These are phyloP conservation scores for Ceyx erithaca DNA, from an alignment of 2,797 vertebrate species.

Conservation along the genomic window DNA sequence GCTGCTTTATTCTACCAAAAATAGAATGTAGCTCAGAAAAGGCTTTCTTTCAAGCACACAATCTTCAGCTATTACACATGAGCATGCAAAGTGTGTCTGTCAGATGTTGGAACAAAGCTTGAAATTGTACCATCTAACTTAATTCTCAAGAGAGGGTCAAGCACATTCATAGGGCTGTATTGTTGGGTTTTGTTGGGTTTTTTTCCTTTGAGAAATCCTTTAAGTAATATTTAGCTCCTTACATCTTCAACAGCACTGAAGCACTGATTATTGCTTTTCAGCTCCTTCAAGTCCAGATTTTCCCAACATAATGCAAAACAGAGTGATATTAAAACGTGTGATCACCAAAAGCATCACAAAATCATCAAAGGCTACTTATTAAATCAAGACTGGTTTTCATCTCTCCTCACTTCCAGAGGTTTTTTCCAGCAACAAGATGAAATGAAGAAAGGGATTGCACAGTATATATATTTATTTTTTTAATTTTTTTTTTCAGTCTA, in stretches of 20 bases:
- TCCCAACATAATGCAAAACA: constrained; percentile 28
- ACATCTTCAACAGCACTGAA: constrained; percentile 46
- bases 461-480: neutral
- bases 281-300: constrained; percentile 46
- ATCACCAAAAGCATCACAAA: constrained; percentile 35
- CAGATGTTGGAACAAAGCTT: constrained; percentile 72
- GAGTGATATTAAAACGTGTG: constrained; percentile 1
- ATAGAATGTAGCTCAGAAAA: constrained; percentile 60
- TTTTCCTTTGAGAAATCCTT: constrained; percentile 39
- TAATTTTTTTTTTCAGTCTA: neutral
- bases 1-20: constrained; percentile 69
- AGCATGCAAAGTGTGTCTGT: constrained; percentile 65
- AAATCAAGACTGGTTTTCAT: constrained; percentile 19
- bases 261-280: constrained; percentile 43
- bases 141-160: constrained; percentile 66
- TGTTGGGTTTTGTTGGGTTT: neutral
- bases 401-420: neutral
- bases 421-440: neutral
- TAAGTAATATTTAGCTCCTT: constrained; percentile 45
- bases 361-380: constrained; percentile 4
- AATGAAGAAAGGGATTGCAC: neutral
- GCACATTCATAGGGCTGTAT: constrained; percentile 15
- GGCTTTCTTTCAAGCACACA: constrained; percentile 53
- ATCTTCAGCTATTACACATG: constrained; percentile 57
- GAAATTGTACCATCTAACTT: constrained; percentile 67